A percentile compares a stretch with the other conserved stretches of the same genome.
phyloP scores from a whole-genome alignment of 2,888 invertebrate genomes.

The Lepidocyrtoides sp. region DNA sequence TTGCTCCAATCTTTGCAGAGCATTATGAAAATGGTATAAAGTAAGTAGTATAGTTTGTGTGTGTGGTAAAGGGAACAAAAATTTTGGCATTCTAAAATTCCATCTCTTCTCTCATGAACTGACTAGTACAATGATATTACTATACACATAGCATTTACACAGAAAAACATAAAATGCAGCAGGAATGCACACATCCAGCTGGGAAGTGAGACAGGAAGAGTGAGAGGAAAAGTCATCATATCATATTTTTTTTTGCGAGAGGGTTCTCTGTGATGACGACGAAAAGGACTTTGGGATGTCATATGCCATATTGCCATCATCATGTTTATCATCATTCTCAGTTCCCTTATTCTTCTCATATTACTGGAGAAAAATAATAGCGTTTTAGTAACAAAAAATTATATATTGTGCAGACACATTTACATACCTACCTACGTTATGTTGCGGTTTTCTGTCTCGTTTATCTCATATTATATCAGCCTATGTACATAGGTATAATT shows the following conservation, averaged over 20 bases:
- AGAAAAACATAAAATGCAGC: neutral
- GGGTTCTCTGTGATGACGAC: neutral
- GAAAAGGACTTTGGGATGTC: neutral
- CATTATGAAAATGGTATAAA: neutral
- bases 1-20: neutral
- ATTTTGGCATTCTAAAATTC: conserved; percentile 23
- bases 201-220: conserved; percentile 23
- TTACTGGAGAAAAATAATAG: neutral
- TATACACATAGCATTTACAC: neutral
- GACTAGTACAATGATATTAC: neutral
- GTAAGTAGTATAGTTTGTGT: neutral
- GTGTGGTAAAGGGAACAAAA: neutral
- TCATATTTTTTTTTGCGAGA: conserved; percentile 14
- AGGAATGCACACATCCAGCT: neutral
- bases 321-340: neutral
- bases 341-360: neutral
- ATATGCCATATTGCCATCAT: neutral
- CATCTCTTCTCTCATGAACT: neutral
- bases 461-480: neutral
- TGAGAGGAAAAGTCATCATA: conserved; percentile 36
- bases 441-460: neutral
- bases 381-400: too few species aligned
- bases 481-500: neutral
- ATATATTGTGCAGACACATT: neutral
- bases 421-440: neutral